Base-by-base conservation (phyloP, 2,113 vertebrate genomes). In the Mellivora capensis region DNA sequence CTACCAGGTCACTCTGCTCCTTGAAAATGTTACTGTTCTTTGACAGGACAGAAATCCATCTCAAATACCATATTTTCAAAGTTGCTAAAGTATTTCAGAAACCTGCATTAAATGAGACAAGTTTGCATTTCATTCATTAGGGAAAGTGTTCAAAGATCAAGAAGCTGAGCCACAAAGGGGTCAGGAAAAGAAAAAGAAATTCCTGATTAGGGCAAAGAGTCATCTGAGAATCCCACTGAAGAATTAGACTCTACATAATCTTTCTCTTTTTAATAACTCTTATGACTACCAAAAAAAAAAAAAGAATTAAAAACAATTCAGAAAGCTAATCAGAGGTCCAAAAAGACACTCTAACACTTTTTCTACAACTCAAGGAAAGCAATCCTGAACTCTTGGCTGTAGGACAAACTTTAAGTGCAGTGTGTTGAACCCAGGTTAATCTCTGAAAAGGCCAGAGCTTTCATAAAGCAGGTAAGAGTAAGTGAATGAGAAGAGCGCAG, bases 81-180 rank as follows among this genome's bases (percentile, higher is more conserved):
- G 44, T 86, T 77, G 54, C n/a, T 87, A 23, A 72, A 49, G 14
- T 77, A 59, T 21, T 87, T 81, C 34, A 83, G n/a, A 81, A 90
- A 47, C 72, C 95, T 67, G 21, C n/a, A 23, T 80, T 61, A 90
- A 93, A 52, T 96, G 20, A 94, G 47, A 52, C 87, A 95, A 62
- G 0, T 94, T n/a, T 85, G 3, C 25, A 76, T 61, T 95, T 13
- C 6, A 61, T 87, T 61, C 42, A 84, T 34, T 77, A 83, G 29
- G 11, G 23, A 59, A 96, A 87, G 54, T 52, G 4, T 77, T 84
- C 59, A 86, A 96, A 90, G 76, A 87, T 77, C 39, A 67, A 77
- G 83, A 81, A 44, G 15, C 21, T 77, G 31, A 94, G 21, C 34
- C 25, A 85, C 3, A 71, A 39, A 64, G 20, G 21, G 17, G 0